These are phyloP conservation scores for Nothocercus nigrocapillus DNA, from an alignment of 2,113 vertebrate genomes.

Conservation along the genomic window DNA sequence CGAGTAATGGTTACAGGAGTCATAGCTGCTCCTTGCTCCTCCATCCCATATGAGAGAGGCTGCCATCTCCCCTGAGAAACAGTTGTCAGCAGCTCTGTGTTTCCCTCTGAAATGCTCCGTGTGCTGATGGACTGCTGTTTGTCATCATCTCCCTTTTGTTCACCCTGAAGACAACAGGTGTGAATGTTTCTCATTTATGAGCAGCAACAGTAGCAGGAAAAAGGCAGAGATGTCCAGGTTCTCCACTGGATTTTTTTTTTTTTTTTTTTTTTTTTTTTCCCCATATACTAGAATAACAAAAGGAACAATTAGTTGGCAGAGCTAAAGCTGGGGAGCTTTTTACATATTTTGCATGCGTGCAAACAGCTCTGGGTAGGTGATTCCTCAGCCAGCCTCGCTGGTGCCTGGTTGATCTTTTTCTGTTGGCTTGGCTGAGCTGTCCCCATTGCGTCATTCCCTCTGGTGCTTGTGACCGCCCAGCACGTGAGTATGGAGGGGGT, in stretches of 20 bases:
- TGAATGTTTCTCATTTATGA: background rate
- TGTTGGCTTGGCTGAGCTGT: background rate
- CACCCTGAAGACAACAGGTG: accelerated
- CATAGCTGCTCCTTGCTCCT: background rate
- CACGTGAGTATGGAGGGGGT: accelerated
- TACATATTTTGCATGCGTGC: accelerated
- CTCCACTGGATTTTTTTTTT: background rate
- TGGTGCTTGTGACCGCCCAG: accelerated
- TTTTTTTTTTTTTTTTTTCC: too few relatives aligned
- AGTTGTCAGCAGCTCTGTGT: background rate
- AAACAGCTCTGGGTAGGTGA: background rate
- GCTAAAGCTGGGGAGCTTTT: background rate
- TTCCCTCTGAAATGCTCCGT: background rate
- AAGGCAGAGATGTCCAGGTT: background rate
- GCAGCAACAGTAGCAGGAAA: background rate
- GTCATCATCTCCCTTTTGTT: background rate
- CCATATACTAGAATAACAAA: background rate
- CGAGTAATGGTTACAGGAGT: background rate
- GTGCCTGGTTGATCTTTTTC: background rate
- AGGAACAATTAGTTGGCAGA: accelerated
- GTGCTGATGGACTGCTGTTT: background rate
- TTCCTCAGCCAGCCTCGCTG: accelerated
- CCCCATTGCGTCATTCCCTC: background rate
- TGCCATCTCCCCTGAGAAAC: background rate
- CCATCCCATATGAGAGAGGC: accelerated